Evolutionary conservation across 2,888 invertebrate genomes (phyloP), one percentile per base, ranked within the genome.

Genomic region (Smittia sp.): DNA sequence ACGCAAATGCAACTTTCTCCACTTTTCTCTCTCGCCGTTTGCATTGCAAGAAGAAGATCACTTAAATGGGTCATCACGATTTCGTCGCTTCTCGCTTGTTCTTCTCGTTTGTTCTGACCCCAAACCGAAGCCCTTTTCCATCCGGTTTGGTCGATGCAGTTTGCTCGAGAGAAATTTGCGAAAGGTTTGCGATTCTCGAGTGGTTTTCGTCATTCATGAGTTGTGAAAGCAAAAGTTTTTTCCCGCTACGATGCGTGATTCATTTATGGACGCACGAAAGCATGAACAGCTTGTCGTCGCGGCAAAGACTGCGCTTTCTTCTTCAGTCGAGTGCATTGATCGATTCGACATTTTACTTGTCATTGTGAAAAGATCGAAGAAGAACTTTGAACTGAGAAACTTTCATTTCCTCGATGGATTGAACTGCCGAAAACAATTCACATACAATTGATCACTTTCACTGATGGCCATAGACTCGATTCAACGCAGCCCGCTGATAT

Each of bases 171-270:
- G 46, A 46, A 46, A 46, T 46, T 46, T 46, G 46, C 3, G 15
- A 46, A 46, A 46, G 11, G 6, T 2, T 46, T 46, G n/a, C 46
- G 15, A 15, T n/a, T 46, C 46, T 11, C 11, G 3, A 46, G 11
- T n/a, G 46, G 15, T 46, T 15, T 46, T 46, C n/a, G 46, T 15
- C 46, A 46, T 11, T n/a, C n/a, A n/a, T n/a, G 15, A 46, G 15
- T 46, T 46, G 46, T 46, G 46, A 46, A 46, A 46, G 46, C 46
- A 46, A 46, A 46, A 46, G 46, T 46, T 46, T 46, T 46, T n/a
- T 46, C 15, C 15, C 46, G 46, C 46, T 6, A 15, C 15, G 6
- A 2, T 46, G 46, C 15, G 46, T 46, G 46, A 46, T 46, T 46
- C 46, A 46, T 15, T 46, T 46, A 11, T 46, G 11, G 32, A 32